Percentiles rank a stretch among this genome's conserved stretches.
phyloP scores from a whole-genome alignment of 2,113 vertebrate species.

The Laticauda laticaudata region DNA sequence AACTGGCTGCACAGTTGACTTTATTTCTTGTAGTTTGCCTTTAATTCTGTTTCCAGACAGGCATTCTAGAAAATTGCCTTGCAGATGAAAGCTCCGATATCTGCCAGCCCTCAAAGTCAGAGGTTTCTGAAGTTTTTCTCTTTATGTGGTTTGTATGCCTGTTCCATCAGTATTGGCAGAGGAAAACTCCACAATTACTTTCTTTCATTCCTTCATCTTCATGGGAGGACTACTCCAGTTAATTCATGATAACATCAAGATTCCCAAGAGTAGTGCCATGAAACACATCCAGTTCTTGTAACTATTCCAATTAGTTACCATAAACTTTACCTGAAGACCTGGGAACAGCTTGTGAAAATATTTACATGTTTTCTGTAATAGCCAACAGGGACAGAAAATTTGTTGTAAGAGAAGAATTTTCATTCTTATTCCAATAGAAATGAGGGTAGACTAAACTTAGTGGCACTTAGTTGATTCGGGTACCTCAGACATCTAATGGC shows the following conservation, averaged over 20 bases:
- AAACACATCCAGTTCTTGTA: background rate
- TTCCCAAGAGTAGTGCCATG: background rate
- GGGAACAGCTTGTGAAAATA: background rate
- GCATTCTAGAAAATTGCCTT: background rate
- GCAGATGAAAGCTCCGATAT: background rate
- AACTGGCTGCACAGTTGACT: background rate
- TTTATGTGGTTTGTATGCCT: background rate
- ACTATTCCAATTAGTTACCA: background rate
- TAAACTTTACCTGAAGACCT: background rate
- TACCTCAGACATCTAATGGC: too few species aligned
- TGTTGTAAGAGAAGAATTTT: background rate
- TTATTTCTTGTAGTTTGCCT: background rate
- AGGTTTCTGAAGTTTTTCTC: background rate
- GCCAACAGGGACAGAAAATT: background rate
- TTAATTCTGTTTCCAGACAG: background rate
- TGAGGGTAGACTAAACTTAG: background rate
- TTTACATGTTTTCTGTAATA: background rate
- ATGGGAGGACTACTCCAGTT: background rate
- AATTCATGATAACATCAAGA: background rate
- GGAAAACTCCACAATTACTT: background rate
- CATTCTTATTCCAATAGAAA: background rate
- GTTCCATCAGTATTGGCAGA: background rate
- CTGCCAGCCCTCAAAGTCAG: background rate
- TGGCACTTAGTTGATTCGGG: background rate
- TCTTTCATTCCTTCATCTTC: background rate